phyloP scores from a whole-genome alignment of 2,888 invertebrate genomes.

The Volucella inanis region DNA sequence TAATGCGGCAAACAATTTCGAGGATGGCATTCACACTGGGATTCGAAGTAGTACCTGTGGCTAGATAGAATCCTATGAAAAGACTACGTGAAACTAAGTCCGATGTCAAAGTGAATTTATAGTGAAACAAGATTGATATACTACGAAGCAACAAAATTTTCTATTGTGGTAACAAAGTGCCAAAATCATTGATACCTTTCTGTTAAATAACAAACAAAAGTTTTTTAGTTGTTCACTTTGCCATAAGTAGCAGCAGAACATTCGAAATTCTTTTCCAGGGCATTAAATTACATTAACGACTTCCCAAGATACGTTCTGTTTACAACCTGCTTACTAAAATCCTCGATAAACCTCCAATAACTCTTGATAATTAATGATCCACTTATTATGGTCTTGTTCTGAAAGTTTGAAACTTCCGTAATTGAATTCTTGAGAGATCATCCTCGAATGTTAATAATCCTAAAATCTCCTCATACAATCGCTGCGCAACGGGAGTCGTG shows the following conservation, averaged over 20 bases:
- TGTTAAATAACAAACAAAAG: no score
- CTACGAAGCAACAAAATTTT: no score
- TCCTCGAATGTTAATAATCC: slow-evolving; percentile 25
- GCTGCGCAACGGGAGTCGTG: not conserved
- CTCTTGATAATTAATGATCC: slow-evolving; percentile 36
- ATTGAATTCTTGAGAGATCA: slow-evolving; percentile 27
- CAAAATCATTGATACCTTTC: no score
- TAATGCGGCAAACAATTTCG: no score
- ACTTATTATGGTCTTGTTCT: not conserved
- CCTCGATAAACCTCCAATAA: slow-evolving; percentile 43
- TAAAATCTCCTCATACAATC: slow-evolving; percentile 13
- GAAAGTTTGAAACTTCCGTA: slow-evolving; percentile 27
- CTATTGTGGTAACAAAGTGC: no score
- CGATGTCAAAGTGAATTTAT: no score
- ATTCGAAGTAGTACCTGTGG: no score
- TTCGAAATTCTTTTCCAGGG: not conserved
- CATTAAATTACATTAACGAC: slow-evolving; percentile 3
- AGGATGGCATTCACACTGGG: no score
- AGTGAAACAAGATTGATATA: no score
- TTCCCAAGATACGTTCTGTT: not conserved
- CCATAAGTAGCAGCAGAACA: not conserved
- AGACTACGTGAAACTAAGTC: no score
- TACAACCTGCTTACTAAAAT: not conserved
- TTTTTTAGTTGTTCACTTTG: no score
- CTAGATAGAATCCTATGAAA: no score